Base-by-base conservation (phyloP, 64 coral and sea anemone species). In the Pachyseris speciosa region DNA sequence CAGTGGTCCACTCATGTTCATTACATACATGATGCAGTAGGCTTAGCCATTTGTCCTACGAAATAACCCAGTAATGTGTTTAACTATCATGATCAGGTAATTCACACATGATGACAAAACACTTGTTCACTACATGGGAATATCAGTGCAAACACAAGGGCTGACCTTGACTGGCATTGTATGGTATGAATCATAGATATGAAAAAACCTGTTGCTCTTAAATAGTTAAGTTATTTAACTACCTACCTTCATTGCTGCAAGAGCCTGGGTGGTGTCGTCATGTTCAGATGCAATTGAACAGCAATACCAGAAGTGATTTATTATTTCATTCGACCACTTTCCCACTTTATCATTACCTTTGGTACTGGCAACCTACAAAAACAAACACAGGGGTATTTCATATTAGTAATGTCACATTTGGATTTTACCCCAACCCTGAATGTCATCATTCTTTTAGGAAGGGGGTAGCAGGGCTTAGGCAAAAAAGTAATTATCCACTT, bases 261-360 rank as follows among this genome's bases (percentile, higher is more conserved):
- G n/a, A n/a, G n/a, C n/a, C n/a, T n/a, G n/a, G n/a, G n/a, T n/a
- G n/a, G n/a, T n/a, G n/a, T n/a, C n/a, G n/a, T n/a, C n/a, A n/a
- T n/a, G n/a, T 65, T 65, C 61, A 26, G 61, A 65, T 65, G 61
- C 61, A 26, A 65, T n/a, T n/a, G 61, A 19, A 65, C 61, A 65
- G 27, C 53, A 58, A 15, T 19, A 58, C 53, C 53, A 58, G 53
- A 58, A 58, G 53, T 58, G 53, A 19, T 58, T 58, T 4, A 58
- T 58, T 7, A 58, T 10, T 2, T 58, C 2, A 15, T 58, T 15
- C 4, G 53, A 58, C 53, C 53, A 58, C 20, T 13, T 19, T 7
- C 5, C 53, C 2, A 58, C 16, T 15, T 58, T 58, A 4, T 65
- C 61, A 65, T 30, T 65, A 22, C 61, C 61, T 22, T 65, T 65